These are phyloP conservation scores for Atlantisia rogersi DNA, from an alignment of 2,113 vertebrate genomes.

Conservation along the genomic window DNA sequence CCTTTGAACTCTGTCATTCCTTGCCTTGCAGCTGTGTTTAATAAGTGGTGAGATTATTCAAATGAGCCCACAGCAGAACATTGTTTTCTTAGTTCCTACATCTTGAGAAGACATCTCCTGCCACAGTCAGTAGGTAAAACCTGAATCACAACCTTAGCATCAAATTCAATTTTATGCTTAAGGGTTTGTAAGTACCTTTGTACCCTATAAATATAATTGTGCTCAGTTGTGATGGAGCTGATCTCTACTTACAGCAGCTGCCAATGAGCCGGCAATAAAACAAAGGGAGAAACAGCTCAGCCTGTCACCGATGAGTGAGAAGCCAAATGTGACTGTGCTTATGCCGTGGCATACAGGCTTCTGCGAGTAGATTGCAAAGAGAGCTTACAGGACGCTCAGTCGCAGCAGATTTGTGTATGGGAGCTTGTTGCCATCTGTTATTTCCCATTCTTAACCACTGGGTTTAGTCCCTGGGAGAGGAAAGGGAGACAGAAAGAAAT, in stretches of 20 bases:
- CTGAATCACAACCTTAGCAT: not conserved
- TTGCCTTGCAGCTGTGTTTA: conserved; percentile 82
- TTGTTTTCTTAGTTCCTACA: conserved; percentile 54
- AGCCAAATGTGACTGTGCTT: conserved; percentile 47
- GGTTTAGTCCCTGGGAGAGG: conserved; percentile 22
- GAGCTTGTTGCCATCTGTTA: conserved; percentile 48
- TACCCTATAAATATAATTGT: conserved; percentile 52
- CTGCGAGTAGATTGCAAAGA: conserved; percentile 27
- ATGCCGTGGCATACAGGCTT: conserved; percentile 2
- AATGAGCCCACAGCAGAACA: conserved; percentile 72
- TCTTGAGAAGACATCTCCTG: conserved; percentile 56
- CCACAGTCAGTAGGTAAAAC: conserved; percentile 41
- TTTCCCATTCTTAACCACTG: conserved; percentile 46
- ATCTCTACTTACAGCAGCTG: conserved; percentile 53
- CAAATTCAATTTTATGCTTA: conserved; percentile 29
- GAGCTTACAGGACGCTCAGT: conserved; percentile 20
- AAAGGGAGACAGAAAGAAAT: conserved; percentile 43
- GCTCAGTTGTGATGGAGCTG: conserved; percentile 13
- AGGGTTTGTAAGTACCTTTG: conserved; percentile 26
- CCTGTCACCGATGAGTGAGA: conserved; percentile 47
- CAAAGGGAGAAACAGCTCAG: conserved; percentile 60
- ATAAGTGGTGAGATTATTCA: conserved; percentile 84
- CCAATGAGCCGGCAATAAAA: conserved; percentile 54
- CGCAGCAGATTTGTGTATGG: not conserved
- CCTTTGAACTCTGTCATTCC: conserved; percentile 75